These are phyloP conservation scores for Amblyjoppa fuscipennis DNA, from an alignment of 2,888 invertebrate species.

Conservation along the genomic window DNA sequence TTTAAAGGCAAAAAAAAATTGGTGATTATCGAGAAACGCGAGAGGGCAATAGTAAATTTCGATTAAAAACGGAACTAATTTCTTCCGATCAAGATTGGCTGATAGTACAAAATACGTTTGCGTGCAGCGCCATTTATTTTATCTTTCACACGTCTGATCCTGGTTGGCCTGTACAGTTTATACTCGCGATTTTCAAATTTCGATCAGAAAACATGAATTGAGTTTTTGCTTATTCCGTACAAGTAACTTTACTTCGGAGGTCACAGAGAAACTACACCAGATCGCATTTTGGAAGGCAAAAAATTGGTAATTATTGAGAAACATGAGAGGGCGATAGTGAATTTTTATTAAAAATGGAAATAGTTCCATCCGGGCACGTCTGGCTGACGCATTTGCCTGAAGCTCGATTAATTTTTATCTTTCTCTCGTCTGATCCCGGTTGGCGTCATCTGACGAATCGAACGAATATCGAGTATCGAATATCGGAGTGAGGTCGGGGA, in stretches of 20 bases:
- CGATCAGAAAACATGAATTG: slow-evolving; percentile 67
- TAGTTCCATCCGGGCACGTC: neutral
- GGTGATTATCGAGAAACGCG: neutral
- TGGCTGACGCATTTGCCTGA: neutral
- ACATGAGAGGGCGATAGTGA: neutral
- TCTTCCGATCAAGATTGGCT: neutral
- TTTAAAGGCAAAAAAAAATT: neutral
- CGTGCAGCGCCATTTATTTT: too few relatives aligned
- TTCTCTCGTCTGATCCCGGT: neutral
- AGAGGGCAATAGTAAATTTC: slow-evolving; percentile 20
- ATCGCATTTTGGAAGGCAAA: neutral
- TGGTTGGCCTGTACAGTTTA: neutral
- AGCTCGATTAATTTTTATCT: neutral
- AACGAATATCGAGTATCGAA: slow-evolving; percentile 33
- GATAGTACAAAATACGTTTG: slow-evolving; percentile 13
- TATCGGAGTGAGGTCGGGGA: slow-evolving; percentile 13
- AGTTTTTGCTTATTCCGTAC: neutral
- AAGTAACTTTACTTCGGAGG: neutral
- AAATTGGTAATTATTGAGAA: neutral
- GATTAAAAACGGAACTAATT: slow-evolving; percentile 5
- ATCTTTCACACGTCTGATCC: too few relatives aligned
- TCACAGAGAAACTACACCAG: neutral
- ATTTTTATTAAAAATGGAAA: slow-evolving; percentile 19
- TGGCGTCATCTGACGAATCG: slow-evolving; percentile 9
- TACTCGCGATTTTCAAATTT: slow-evolving; percentile 52